These are phyloP conservation scores for Amblyteles armatorius DNA, from an alignment of 2,888 invertebrate genomes.

Conservation along the genomic window DNA sequence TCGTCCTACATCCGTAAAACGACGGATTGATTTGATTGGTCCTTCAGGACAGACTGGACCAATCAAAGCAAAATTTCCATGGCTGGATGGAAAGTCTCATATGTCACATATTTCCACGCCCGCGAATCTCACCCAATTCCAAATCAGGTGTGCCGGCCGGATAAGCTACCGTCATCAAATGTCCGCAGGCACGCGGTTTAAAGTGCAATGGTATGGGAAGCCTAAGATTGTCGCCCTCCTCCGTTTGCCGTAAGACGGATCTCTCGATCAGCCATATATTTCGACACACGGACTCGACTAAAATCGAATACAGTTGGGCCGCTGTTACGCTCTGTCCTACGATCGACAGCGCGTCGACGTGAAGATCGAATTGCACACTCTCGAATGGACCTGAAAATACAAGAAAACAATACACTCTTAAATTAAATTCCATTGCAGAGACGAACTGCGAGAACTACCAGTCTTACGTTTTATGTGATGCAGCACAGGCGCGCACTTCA, in stretches of 20 bases:
- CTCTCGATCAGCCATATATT: slow-evolving; percentile 89
- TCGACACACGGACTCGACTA: slow-evolving; percentile 91
- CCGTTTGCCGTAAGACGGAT: slow-evolving; percentile 87
- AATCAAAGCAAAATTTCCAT: too few species aligned
- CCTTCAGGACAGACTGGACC: too few species aligned
- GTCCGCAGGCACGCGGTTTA: slow-evolving; percentile 89
- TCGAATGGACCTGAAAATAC: slow-evolving; percentile 80
- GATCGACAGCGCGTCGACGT: slow-evolving; percentile 90
- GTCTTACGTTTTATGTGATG: slow-evolving; percentile 89
- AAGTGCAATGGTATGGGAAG: slow-evolving; percentile 91
- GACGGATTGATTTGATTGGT: too few species aligned
- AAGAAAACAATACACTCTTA: neutral
- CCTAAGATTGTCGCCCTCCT: slow-evolving; percentile 85
- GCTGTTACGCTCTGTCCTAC: slow-evolving; percentile 89
- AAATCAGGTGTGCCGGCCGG: slow-evolving; percentile 89
- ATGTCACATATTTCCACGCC: neutral
- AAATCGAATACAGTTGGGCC: slow-evolving; percentile 89
- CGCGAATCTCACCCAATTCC: slow-evolving; percentile 87
- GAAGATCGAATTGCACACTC: slow-evolving; percentile 87
- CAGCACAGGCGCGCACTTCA: slow-evolving; percentile 86
- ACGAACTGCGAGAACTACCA: slow-evolving; percentile 69
- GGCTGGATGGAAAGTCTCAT: too few species aligned
- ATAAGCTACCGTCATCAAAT: slow-evolving; percentile 91
- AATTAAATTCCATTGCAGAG: slow-evolving; percentile 32
- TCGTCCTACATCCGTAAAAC: too few species aligned